Evolutionary conservation across 2,797 vertebrate genomes (phyloP), one percentile per base, ranked within the genome.

Genomic region (Hoplostethus mediterraneus): DNA sequence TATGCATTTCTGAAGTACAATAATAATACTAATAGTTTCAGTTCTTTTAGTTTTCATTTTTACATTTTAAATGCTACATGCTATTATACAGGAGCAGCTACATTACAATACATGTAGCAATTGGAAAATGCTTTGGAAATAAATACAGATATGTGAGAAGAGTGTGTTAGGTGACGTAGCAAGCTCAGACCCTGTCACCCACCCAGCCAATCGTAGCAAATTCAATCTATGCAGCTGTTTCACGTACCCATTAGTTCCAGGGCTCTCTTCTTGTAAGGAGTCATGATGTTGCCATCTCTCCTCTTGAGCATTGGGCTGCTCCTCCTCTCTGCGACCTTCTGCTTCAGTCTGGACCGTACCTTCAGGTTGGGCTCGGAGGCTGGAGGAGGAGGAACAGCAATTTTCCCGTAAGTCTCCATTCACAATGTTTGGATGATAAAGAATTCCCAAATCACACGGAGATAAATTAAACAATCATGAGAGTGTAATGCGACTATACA

Each of bases 281-380:
- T 96, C 85, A 96, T 95, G 67, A 96, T 95, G 52, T 96, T 95
- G 80, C 96, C 95, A 2, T 97, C 96, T 86, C 95, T 95, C 63
- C 96, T 94, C 67, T 96, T 95, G 6, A 93, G 83, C 92, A 93
- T 93, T 0, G 96, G 96, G 49, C 96, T 96, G 89, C 97, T 97
- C 87, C 96, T 93, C 61, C 96, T 88, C 89, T 97, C 97, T 0
- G 97, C 96, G 66, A 97, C 97, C 89, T 98, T 97, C 94, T 98
- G 97, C 92, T 97, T 98, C 95, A 98, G 96, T 84, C 97, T 94
- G 38, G 96, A 98, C 78, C 97, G 95, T 59, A 97, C 96, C 90
- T 97, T 97, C 90, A 97, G 89, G 88, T 93, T 93, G 5, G 96
- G 96, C 89, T 97, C 96, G 0, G 96, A 97, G 59, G 96, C 96